A percentile compares a stretch with the other conserved stretches of the same genome.
phyloP scores from a whole-genome alignment of 2,797 vertebrate genomes.

The Lepus oiostolus region DNA sequence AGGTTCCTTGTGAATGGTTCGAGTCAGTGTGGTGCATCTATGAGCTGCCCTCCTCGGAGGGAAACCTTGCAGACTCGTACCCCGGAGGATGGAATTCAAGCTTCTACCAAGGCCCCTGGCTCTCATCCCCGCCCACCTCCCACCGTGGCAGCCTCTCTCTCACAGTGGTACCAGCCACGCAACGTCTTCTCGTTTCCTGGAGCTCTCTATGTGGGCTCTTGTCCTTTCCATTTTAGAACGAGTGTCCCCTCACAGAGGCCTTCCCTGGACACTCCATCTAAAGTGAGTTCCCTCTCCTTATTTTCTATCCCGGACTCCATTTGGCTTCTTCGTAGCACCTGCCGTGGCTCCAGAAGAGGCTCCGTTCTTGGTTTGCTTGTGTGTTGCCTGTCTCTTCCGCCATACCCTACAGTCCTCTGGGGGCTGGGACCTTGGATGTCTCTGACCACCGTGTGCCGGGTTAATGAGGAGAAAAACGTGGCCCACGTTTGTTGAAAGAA shows the following conservation, averaged over 20 bases:
- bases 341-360: not conserved
- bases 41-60: not conserved
- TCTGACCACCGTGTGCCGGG: not conserved
- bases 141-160: not conserved
- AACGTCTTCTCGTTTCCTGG: not conserved
- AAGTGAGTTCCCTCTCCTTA: not conserved
- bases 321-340: not conserved
- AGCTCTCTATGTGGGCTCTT: not conserved
- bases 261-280: accelerated
- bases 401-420: not conserved
- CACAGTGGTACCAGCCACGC: not conserved
- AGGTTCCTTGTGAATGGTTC: not conserved
- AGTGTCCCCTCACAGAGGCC: not conserved
- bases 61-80: not conserved
- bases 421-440: not conserved
- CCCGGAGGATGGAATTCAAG: not conserved
- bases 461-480: not conserved
- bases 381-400: not conserved
- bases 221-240: not conserved
- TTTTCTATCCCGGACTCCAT: not conserved
- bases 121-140: not conserved
- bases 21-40: not conserved
- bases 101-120: no score
- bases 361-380: not conserved
- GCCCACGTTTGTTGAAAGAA: not conserved